These are phyloP conservation scores for Mesitornis unicolor DNA, from an alignment of 2,113 vertebrate genomes.

Conservation along the genomic window DNA sequence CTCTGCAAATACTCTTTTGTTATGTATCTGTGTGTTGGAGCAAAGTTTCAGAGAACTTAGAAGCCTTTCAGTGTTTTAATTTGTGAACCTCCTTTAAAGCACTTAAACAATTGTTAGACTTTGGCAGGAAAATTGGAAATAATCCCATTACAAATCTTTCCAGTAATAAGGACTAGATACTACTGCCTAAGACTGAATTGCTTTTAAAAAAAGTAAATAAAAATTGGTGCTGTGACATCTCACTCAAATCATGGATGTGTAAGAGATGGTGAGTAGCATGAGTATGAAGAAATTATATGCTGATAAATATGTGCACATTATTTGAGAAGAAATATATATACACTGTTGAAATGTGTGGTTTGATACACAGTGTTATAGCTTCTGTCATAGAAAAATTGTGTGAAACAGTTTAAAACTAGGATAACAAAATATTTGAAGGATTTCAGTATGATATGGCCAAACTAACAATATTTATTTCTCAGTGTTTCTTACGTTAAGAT, in stretches of 20 bases:
- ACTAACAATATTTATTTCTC: background rate
- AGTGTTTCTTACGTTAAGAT: background rate
- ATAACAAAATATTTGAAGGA: background rate
- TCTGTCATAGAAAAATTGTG: background rate
- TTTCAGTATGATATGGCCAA: background rate
- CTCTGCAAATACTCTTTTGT: background rate
- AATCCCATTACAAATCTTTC: background rate
- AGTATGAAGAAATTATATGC: background rate
- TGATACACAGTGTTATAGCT: background rate
- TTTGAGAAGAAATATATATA: background rate
- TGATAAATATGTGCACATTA: background rate
- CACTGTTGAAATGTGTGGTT: background rate
- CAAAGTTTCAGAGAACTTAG: background rate
- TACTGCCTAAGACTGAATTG: background rate
- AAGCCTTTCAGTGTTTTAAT: background rate
- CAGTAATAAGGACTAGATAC: background rate
- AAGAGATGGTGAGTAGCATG: background rate
- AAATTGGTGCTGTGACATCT: background rate
- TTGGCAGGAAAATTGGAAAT: background rate
- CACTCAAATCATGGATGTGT: background rate
- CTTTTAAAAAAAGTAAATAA: background rate
- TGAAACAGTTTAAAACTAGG: background rate
- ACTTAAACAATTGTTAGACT: background rate
- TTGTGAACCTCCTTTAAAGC: background rate
- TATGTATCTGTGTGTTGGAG: background rate